A percentile compares a stretch with the other conserved stretches of the same genome.
These are phyloP conservation scores for Lepus americanus DNA, from an alignment of 2,113 vertebrate species.

Conservation along the genomic window DNA sequence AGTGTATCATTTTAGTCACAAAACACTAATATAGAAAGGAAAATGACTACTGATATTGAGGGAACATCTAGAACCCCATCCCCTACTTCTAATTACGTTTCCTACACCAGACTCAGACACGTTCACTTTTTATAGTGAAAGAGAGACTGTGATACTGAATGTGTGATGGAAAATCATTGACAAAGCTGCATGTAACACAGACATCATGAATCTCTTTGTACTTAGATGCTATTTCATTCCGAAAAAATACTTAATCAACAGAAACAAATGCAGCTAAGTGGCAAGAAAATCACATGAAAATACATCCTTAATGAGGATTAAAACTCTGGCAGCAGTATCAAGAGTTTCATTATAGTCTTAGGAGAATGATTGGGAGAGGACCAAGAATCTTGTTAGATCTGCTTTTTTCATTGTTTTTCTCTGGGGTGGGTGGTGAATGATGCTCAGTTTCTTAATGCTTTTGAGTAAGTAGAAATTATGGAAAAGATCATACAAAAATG, in stretches of 20 bases:
- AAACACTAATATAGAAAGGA: neutral
- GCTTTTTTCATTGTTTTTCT: neutral
- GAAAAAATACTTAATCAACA: neutral
- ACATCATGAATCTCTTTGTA: neutral
- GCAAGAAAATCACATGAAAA: neutral
- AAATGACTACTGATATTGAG: neutral
- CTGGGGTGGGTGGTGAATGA: rapidly evolving
- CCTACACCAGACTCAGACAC: neutral
- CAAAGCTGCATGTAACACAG: neutral
- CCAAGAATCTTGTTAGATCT: neutral
- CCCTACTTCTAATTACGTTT: neutral
- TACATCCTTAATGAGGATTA: neutral
- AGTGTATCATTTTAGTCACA: too few species aligned
- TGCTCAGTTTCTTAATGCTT: neutral
- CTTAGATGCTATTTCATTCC: neutral
- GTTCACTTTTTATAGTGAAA: neutral
- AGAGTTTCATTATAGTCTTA: neutral
- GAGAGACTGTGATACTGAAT: neutral
- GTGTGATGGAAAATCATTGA: neutral
- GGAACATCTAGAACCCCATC: neutral
- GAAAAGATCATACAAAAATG: neutral
- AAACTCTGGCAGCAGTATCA: neutral
- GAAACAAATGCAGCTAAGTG: neutral
- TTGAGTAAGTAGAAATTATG: neutral
- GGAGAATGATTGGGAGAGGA: neutral